Percentiles rank a stretch among this genome's conserved stretches.
Evolutionary conservation across 2,797 vertebrate species (phyloP).

Genomic region (Botia kubotai): DNA sequence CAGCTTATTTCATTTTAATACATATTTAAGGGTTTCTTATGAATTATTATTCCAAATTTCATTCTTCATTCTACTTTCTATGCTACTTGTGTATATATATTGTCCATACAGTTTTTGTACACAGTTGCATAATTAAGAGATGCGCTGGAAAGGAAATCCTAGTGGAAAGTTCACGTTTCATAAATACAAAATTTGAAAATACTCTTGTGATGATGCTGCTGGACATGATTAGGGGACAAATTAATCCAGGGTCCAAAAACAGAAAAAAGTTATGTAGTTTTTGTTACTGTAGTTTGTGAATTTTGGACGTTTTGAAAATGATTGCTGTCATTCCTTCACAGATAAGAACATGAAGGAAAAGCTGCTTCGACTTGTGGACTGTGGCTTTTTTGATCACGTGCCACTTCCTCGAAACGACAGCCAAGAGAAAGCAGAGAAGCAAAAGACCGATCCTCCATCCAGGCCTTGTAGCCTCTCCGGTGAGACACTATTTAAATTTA

Average conservation of each 20-base stretch:
- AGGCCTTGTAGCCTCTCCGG: slow-evolving; percentile 61
- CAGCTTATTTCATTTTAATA: too few relatives aligned
- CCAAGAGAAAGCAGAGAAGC: slow-evolving; percentile 62
- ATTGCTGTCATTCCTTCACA: slow-evolving; percentile 65
- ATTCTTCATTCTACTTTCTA: too few relatives aligned
- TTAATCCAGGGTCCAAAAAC: not conserved
- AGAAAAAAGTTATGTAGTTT: not conserved
- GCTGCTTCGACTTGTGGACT: slow-evolving; percentile 84
- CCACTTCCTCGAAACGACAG: slow-evolving; percentile 74
- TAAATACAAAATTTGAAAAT: too few relatives aligned
- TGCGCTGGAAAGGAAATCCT: too few relatives aligned
- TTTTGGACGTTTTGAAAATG: not conserved
- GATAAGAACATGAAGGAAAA: slow-evolving; percentile 90
- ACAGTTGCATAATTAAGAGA: too few relatives aligned
- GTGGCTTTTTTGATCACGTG: slow-evolving; percentile 88
- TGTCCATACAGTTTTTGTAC: too few relatives aligned
- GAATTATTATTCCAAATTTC: too few relatives aligned
- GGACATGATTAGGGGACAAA: not conserved
- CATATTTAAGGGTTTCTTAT: too few relatives aligned
- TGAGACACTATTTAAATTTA: slow-evolving; percentile 56
- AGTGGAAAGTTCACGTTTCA: too few relatives aligned
- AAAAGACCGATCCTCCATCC: slow-evolving; percentile 66
- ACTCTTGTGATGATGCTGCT: not conserved
- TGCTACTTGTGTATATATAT: too few relatives aligned
- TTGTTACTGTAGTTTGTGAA: not conserved